These are phyloP conservation scores for Tanytarsus gracilentus DNA, from an alignment of 2,888 invertebrate genomes.

Conservation along the genomic window DNA sequence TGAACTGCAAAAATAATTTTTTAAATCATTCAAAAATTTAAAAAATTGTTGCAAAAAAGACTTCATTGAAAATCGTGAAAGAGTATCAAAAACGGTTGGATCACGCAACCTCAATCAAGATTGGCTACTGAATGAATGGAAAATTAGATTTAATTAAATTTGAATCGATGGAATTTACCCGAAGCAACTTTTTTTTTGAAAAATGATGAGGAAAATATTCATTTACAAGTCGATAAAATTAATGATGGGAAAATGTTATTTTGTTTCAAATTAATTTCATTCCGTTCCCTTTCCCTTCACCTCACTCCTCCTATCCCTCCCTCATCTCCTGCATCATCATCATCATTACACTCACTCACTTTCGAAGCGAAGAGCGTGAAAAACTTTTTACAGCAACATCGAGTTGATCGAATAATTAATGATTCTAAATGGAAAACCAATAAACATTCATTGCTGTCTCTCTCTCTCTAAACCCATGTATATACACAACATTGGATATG, in stretches of 20 bases:
- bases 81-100: no score
- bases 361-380: slow-evolving; percentile 7
- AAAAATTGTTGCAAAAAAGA: no score
- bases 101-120: no score
- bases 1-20: no score
- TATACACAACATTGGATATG: not conserved
- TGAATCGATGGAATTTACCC: no score
- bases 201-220: not conserved
- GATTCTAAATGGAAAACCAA: slow-evolving; percentile 27
- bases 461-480: not conserved
- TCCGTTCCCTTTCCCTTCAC: not conserved
- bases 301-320: not conserved
- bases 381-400: slow-evolving; percentile 2
- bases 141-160: no score
- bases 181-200: no score
- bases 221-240: slow-evolving; percentile 22
- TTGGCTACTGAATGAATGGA: no score
- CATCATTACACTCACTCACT: no score
- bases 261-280: slow-evolving; percentile 20
- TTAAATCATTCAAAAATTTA: no score
- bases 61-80: no score
- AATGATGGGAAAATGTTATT: slow-evolving; percentile 23
- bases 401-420: slow-evolving; percentile 29
- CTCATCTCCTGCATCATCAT: not conserved
- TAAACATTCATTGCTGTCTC: slow-evolving; percentile 17